Evolutionary conservation across 1,140 invertebrate genomes (phyloP).

Genomic region (Berghia stephanieae): DNA sequence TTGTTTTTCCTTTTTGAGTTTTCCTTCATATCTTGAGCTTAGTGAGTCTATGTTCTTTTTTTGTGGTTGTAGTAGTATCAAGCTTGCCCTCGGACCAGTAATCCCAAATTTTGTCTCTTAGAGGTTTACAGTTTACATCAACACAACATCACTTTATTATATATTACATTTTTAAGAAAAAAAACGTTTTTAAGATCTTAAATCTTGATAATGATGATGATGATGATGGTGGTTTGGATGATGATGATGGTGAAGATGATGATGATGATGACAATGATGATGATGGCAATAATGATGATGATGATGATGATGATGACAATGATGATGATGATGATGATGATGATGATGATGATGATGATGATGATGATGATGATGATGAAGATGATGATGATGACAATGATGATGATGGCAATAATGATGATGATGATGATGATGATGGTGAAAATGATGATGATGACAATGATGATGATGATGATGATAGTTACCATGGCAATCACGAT

Average conservation of each 20-base stretch:
- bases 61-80: too few relatives aligned
- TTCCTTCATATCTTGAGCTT: too few relatives aligned
- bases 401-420: constrained; percentile 12
- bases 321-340: constrained; percentile 33
- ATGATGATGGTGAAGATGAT: constrained; percentile 21
- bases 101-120: too few relatives aligned
- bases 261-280: constrained; percentile 25
- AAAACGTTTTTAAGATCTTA: too few relatives aligned
- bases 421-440: constrained; percentile 27
- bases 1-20: too few relatives aligned
- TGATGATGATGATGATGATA: constrained; percentile 28
- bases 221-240: constrained; percentile 22
- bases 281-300: constrained; percentile 25
- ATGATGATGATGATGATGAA: constrained; percentile 23
- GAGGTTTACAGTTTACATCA: too few relatives aligned
- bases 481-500: constrained; percentile 12
- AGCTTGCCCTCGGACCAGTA: too few relatives aligned
- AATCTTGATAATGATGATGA: constrained; percentile 16
- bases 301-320: constrained; percentile 32
- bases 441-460: constrained; percentile 20
- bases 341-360: constrained; percentile 15
- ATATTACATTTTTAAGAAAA: too few relatives aligned
- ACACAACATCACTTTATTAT: too few relatives aligned
- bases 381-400: not conserved
- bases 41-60: too few relatives aligned